Percentiles rank a stretch among this genome's conserved stretches.
These are phyloP conservation scores for Vicugna pacos DNA, from an alignment of 2,113 vertebrate species.

Conservation along the genomic window DNA sequence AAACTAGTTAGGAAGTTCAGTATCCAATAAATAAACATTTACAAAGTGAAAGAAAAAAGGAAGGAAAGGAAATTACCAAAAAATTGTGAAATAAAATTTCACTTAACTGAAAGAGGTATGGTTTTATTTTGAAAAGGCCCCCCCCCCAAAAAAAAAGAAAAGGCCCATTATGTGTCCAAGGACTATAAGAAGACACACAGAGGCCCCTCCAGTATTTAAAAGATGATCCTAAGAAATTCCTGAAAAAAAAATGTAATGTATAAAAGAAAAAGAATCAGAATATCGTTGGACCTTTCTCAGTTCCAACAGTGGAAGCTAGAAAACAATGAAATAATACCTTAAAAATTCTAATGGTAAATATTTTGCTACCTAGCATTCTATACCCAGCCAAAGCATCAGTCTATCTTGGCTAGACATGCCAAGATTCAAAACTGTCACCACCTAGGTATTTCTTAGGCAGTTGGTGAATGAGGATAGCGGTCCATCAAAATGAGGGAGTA, in stretches of 20 bases:
- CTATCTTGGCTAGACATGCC: not conserved
- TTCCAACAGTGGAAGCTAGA: not conserved
- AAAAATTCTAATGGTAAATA: not conserved
- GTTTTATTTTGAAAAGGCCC: not conserved
- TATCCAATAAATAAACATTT: not conserved
- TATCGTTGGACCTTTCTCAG: not conserved
- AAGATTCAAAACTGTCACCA: not conserved
- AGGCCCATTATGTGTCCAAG: not conserved
- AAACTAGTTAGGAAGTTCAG: not conserved
- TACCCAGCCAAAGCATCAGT: not conserved
- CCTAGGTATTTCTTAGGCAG: not conserved
- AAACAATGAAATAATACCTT: not conserved
- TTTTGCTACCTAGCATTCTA: not conserved
- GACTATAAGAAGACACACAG: not conserved
- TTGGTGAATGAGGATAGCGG: not conserved
- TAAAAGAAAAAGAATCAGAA: not conserved
- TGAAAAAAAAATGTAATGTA: not conserved
- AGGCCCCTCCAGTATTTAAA: not conserved
- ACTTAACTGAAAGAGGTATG: not conserved
- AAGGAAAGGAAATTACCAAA: not conserved
- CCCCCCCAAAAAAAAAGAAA: not conserved
- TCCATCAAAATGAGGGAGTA: not conserved
- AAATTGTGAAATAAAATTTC: not conserved
- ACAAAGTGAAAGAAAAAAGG: not conserved
- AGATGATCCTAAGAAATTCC: not conserved